Evolutionary conservation across 1,140 invertebrate genomes (phyloP).

Genomic region (Microplitis mediator): DNA sequence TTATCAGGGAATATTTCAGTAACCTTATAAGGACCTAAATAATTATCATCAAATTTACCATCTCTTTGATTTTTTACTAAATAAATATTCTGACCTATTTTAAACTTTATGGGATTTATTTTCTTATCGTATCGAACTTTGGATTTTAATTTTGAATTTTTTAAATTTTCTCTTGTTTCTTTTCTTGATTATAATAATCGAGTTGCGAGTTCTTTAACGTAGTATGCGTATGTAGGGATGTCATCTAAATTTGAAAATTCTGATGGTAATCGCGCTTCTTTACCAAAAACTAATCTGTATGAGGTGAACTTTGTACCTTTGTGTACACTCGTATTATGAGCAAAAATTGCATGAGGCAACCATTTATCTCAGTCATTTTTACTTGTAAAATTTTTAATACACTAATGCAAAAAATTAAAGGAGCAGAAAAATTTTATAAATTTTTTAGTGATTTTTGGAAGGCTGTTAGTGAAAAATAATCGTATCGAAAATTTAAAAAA

Average conservation of each 20-base stretch:
- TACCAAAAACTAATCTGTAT: slow-evolving; percentile 18
- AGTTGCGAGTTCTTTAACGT: not conserved
- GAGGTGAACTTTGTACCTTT: slow-evolving; percentile 17
- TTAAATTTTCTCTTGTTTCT: not conserved
- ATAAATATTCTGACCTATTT: not conserved
- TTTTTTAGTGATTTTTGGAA: no score
- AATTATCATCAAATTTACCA: slow-evolving; percentile 6
- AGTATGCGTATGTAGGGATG: not conserved
- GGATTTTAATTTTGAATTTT: slow-evolving; percentile 10
- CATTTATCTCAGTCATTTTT: slow-evolving; percentile 48
- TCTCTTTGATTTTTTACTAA: not conserved
- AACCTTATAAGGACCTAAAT: slow-evolving; percentile 13
- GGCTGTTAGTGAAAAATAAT: no score
- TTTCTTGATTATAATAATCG: not conserved
- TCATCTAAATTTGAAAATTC: not conserved
- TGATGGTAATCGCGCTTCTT: not conserved
- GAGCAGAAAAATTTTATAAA: no score
- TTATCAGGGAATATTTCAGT: slow-evolving; percentile 14
- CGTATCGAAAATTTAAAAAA: no score
- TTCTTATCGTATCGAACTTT: slow-evolving; percentile 17
- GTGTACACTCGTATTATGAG: slow-evolving; percentile 32
- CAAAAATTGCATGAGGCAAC: slow-evolving; percentile 36
- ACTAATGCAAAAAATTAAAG: no score
- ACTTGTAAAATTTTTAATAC: slow-evolving; percentile 36
- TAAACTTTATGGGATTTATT: not conserved